Evolutionary conservation across 2,888 invertebrate genomes (phyloP).

Genomic region (Rotaria sp.): DNA sequence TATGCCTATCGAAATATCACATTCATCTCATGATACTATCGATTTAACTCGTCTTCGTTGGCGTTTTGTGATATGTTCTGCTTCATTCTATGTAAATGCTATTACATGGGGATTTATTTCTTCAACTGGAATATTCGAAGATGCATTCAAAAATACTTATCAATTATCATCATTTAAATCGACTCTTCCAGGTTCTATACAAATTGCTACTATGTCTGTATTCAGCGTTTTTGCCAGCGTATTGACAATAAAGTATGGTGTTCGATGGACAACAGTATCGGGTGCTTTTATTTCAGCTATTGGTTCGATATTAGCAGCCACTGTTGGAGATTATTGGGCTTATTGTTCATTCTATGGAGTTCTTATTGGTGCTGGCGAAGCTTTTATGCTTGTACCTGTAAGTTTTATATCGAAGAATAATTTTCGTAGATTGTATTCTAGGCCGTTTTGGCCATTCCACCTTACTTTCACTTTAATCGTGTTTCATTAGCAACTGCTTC

Average conservation of each 20-base stretch:
- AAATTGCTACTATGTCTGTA: not conserved
- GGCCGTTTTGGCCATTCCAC: conserved; percentile 14
- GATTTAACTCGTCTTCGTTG: not conserved
- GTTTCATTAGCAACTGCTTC: conserved; percentile 1
- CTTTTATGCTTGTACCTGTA: conserved; percentile 20
- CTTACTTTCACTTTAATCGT: not conserved
- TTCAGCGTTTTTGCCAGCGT: not conserved
- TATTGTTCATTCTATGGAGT: not conserved
- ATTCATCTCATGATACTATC: not conserved
- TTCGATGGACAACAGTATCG: not conserved
- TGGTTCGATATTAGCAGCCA: not conserved
- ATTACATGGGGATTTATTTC: conserved; percentile 23
- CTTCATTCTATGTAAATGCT: conserved; percentile 18
- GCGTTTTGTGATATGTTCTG: conserved; percentile 1
- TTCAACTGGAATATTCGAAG: conserved; percentile 8
- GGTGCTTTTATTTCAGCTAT: not conserved
- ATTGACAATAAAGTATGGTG: not conserved
- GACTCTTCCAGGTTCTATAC: not conserved
- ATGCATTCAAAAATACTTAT: not conserved
- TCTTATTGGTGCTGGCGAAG: not conserved
- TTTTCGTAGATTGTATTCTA: not conserved
- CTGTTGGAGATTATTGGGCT: not conserved
- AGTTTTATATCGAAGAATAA: not conserved
- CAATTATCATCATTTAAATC: conserved; percentile 3
- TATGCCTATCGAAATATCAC: not conserved